phyloP scores from a whole-genome alignment of 2,797 vertebrate species.

The Argya squamiceps region DNA sequence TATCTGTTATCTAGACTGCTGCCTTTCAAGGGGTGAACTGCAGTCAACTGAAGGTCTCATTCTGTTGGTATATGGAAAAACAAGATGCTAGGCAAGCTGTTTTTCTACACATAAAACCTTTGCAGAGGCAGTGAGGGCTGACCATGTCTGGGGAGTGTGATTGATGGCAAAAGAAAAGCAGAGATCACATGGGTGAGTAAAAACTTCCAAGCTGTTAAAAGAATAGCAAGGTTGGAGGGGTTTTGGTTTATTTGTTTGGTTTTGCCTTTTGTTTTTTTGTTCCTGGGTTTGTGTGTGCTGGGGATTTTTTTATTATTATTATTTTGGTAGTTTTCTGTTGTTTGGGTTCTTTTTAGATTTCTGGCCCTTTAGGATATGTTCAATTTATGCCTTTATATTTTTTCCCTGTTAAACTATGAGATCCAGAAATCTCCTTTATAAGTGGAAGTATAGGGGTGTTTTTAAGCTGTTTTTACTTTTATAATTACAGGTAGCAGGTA shows the following conservation, averaged over 20 bases:
- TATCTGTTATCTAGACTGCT: background rate
- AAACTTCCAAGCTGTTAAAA: background rate
- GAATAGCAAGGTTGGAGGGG: background rate
- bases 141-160: background rate
- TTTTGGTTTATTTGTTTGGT: background rate
- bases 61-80: background rate
- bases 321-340: background rate
- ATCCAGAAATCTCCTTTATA: background rate
- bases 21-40: background rate
- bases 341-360: background rate
- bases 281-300: fast-evolving
- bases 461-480: background rate
- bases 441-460: background rate
- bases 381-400: background rate
- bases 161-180: background rate
- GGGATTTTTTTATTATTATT: background rate
- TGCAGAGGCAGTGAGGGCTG: background rate
- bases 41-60: background rate
- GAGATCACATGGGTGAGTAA: background rate
- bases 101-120: background rate
- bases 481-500: background rate
- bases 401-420: background rate
- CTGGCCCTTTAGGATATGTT: background rate
- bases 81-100: background rate
- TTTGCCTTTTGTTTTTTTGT: background rate